Evolutionary conservation across 2,888 invertebrate species (phyloP).

Genomic region (Quadroppia sp.): DNA sequence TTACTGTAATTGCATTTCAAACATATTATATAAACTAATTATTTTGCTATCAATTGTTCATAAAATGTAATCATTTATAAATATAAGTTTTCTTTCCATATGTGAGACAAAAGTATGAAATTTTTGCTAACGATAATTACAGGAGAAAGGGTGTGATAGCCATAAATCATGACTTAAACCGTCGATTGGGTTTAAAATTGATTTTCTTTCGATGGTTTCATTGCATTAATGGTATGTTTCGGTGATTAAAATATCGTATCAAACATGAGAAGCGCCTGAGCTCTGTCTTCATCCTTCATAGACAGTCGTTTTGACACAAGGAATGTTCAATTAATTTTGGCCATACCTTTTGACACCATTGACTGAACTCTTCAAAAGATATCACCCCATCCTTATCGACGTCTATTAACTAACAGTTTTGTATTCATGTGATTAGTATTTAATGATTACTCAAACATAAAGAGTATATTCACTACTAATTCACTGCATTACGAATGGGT

Average conservation of each 20-base stretch:
- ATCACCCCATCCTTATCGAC: conserved; percentile 74
- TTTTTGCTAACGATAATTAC: neutral
- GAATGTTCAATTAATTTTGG: conserved; percentile 15
- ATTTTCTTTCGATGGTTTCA: neutral
- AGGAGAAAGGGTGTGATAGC: neutral
- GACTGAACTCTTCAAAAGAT: conserved; percentile 75
- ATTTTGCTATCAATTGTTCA: too few relatives aligned
- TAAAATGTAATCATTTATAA: neutral
- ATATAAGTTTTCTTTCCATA: neutral
- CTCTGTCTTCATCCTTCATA: conserved; percentile 46
- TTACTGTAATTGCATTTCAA: too few relatives aligned
- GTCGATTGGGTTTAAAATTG: neutral
- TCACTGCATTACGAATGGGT: too few relatives aligned
- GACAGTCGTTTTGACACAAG: neutral
- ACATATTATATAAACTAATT: too few relatives aligned
- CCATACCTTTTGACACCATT: conserved; percentile 61
- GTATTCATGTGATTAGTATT: conserved; percentile 66
- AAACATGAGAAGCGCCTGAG: conserved; percentile 46
- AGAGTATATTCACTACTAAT: too few relatives aligned
- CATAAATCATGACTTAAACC: neutral
- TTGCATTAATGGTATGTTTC: neutral
- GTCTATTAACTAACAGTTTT: conserved; percentile 61
- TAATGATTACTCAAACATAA: neutral
- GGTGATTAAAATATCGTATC: conserved; percentile 45
- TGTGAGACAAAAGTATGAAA: neutral